Conservation (phyloP, 2,113 vertebrate genomes). For the Stigmatopora nigra region DNA sequence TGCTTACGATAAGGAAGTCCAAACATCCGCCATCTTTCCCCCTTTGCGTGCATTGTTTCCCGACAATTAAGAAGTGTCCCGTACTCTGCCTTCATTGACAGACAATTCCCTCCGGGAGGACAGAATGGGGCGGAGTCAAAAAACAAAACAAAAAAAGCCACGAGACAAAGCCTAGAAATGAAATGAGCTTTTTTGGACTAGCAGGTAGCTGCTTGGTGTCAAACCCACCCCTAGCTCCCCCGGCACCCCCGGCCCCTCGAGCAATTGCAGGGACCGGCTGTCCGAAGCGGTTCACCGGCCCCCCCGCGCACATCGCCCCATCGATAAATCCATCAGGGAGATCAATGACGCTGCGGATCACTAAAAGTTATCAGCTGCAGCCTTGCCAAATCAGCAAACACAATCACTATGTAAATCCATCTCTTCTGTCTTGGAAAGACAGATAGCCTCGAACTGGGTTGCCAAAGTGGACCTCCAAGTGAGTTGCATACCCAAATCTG, state of each 20-base stretch:
- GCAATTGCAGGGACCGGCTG: slow-evolving; percentile 7
- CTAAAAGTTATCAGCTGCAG: slow-evolving; percentile 76
- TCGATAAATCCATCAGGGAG: slow-evolving; percentile 75
- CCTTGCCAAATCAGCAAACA: slow-evolving; percentile 73
- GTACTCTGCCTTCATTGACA: slow-evolving; percentile 59
- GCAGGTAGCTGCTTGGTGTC: slow-evolving; percentile 43
- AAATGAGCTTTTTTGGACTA: slow-evolving; percentile 20
- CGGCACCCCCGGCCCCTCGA: slow-evolving; percentile 11
- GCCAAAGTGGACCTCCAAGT: neutral
- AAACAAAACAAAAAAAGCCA: slow-evolving; percentile 39
- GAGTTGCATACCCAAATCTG: neutral
- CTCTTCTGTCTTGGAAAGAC: slow-evolving; percentile 53
- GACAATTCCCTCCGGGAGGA: slow-evolving; percentile 55
- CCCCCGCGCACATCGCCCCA: slow-evolving; percentile 46
- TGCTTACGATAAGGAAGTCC: slow-evolving; percentile 53
- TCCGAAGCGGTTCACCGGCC: slow-evolving; percentile 44
- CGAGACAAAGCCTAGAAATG: slow-evolving; percentile 43
- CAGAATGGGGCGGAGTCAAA: neutral
- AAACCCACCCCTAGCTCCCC: slow-evolving; percentile 20
- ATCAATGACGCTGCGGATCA: slow-evolving; percentile 72
- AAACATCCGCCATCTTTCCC: slow-evolving; percentile 64
- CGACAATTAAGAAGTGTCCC: slow-evolving; percentile 56
- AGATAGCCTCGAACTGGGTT: neutral
- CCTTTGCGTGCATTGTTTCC: slow-evolving; percentile 47
- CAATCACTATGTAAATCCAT: slow-evolving; percentile 79